A percentile compares a stretch with the other conserved stretches of the same genome.
phyloP scores from a whole-genome alignment of 64 coral and sea anemone genomes.

The Acropora yongei region DNA sequence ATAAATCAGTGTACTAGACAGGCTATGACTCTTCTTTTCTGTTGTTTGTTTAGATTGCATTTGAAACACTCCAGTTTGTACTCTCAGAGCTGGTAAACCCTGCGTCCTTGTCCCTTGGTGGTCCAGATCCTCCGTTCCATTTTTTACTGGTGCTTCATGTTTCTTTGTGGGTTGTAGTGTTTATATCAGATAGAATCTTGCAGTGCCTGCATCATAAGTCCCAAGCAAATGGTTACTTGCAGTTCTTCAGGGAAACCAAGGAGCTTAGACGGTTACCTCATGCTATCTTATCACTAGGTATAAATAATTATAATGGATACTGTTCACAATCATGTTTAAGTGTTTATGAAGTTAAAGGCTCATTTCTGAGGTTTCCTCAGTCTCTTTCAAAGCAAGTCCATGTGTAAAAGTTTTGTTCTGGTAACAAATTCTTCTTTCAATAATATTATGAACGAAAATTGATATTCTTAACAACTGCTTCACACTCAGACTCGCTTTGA shows the following conservation, averaged over 20 bases:
- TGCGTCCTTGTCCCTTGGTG: slow-evolving; percentile 32
- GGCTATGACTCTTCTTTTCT: background rate
- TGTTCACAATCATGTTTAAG: no score
- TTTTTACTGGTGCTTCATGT: slow-evolving; percentile 91
- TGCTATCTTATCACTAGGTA: slow-evolving; percentile 75
- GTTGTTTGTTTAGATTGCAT: slow-evolving; percentile 63
- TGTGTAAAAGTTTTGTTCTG: no score
- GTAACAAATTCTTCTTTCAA: no score
- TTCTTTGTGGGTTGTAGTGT: slow-evolving; percentile 73
- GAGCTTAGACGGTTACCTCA: slow-evolving; percentile 78
- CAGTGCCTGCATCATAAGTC: slow-evolving; percentile 74
- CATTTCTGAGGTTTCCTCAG: no score
- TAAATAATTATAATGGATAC: no score
- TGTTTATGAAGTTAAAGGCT: no score
- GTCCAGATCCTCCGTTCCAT: slow-evolving; percentile 80
- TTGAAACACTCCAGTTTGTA: slow-evolving; percentile 79
- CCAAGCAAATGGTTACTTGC: slow-evolving; percentile 79
- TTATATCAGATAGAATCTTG: slow-evolving; percentile 77
- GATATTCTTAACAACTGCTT: no score
- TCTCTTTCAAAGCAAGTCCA: no score
- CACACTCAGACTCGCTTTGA: no score
- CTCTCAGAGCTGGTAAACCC: slow-evolving; percentile 3
- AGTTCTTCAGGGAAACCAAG: slow-evolving; percentile 91
- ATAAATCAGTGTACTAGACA: no score
- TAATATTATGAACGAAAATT: no score